These are phyloP conservation scores for Drosophila nr. fundita DNA, from an alignment of 2,888 invertebrate species.

Conservation along the genomic window DNA sequence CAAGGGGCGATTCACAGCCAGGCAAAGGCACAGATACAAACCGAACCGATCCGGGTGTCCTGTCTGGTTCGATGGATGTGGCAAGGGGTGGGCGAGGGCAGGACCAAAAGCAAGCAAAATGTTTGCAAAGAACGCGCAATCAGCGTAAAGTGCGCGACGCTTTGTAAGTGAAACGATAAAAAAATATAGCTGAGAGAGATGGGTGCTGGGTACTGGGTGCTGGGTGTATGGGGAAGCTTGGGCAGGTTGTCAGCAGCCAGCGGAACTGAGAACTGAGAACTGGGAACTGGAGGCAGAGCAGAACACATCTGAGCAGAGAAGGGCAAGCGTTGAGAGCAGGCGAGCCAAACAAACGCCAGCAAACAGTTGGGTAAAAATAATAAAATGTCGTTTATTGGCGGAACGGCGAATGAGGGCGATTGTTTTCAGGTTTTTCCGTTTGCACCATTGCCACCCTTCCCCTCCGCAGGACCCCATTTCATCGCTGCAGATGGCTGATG, in stretches of 20 bases:
- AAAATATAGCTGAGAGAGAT: slow-evolving; percentile 14
- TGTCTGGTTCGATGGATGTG: slow-evolving; percentile 11
- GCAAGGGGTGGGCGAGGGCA: too few relatives aligned
- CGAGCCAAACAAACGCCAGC: slow-evolving; percentile 29
- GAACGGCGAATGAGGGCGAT: slow-evolving; percentile 47
- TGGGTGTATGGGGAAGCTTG: not conserved
- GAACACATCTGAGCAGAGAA: not conserved
- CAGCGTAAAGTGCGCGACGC: slow-evolving; percentile 79
- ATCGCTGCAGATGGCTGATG: not conserved
- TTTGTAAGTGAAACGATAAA: slow-evolving; percentile 79
- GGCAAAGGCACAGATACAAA: slow-evolving; percentile 18
- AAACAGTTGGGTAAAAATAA: slow-evolving; percentile 61
- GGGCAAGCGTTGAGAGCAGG: slow-evolving; percentile 6
- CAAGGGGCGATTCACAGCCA: slow-evolving; percentile 18
- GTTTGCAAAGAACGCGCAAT: slow-evolving; percentile 75
- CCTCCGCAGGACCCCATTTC: not conserved
- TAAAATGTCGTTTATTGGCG: slow-evolving; percentile 77
- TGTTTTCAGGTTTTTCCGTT: slow-evolving; percentile 47
- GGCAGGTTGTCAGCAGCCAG: slow-evolving; percentile 7
- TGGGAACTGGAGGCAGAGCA: slow-evolving; percentile 11
- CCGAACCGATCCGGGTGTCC: slow-evolving; percentile 26
- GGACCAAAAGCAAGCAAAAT: slow-evolving; percentile 57
- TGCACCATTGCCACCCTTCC: slow-evolving; percentile 5
- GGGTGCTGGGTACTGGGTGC: too few relatives aligned
- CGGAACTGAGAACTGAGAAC: slow-evolving; percentile 9